Evolutionary conservation across 2,888 invertebrate genomes (phyloP), one percentile per base, ranked within the genome.

Genomic region (Drosophila aldrichi): DNA sequence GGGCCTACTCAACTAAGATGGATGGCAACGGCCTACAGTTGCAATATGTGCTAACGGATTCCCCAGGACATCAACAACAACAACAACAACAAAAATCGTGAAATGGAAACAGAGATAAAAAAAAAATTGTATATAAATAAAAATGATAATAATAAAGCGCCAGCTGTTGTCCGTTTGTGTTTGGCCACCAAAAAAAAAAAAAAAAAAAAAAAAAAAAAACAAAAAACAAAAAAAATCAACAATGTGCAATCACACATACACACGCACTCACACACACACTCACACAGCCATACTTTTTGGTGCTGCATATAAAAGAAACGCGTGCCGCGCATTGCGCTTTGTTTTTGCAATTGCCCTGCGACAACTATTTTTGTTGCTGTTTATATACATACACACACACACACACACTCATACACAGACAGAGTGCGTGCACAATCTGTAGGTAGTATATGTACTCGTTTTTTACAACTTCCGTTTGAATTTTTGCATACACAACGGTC

Each of bases 211-310:
- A 81, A 25, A 89, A 79, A 88, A 83, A n/a, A n/a, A n/a, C n/a
- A n/a, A n/a, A n/a, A n/a, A n/a, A n/a, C n/a, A n/a, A n/a, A n/a
- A 40, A 89, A 79, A 88, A 83, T 84, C 81, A 87, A 85, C 79
- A 85, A 75, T 85, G 70, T 78, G 77, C 79, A 81, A 67, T 73
- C 68, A 72, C 71, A 72, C 61, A 65, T 61, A 25, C 60, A 55
- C 58, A 29, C 60, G 20, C 60, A 55, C 58, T 25, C 60, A 29
- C 44, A 16, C n/a, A 2, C 18, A 25, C 22, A 7, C 49, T 29
- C 48, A 40, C 58, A 43, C 52, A 48, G n/a, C n/a, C 52, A 44
- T 18, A 40, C 62, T 64, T 69, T 72, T 59, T 55, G 41, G 38
- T 40, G 48, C 54, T 73, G 79, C 81, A 82, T 79, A 78, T 77